Evolutionary conservation across 2,797 vertebrate genomes (phyloP).

Genomic region (Kryptopterus vitreolus): DNA sequence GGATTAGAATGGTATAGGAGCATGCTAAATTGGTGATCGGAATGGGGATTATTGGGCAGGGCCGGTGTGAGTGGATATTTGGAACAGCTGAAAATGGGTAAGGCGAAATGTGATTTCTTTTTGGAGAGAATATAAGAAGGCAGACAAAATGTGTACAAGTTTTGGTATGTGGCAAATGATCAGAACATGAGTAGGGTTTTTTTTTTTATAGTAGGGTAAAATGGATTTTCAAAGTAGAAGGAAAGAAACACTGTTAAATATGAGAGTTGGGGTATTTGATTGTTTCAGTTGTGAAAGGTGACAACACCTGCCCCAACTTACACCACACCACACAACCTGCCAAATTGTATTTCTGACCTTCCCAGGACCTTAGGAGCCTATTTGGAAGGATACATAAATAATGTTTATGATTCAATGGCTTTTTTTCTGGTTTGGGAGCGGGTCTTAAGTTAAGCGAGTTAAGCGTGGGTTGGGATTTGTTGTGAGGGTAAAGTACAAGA

Average conservation of each 20-base stretch:
- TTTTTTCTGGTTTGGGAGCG: not conserved
- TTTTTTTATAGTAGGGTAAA: not conserved
- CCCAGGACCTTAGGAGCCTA: not conserved
- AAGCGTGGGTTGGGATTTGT: not conserved
- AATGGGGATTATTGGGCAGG: not conserved
- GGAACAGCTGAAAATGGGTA: not conserved
- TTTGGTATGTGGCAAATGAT: not conserved
- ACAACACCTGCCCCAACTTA: not conserved
- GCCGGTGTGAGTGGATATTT: not conserved
- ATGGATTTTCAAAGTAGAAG: not conserved
- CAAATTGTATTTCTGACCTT: constrained; percentile 15
- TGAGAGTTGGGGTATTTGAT: constrained; percentile 7
- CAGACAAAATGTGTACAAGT: not conserved
- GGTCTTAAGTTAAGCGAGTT: not conserved
- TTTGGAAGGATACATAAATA: constrained; percentile 21
- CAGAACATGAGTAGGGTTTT: not conserved
- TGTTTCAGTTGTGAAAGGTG: not conserved
- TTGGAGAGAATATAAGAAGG: not conserved
- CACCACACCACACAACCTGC: not conserved
- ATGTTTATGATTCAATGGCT: constrained; percentile 10
- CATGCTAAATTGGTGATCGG: not conserved
- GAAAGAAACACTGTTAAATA: not conserved
- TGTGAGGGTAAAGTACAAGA: not conserved
- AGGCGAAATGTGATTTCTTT: not conserved
- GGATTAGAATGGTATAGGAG: not conserved